Evolutionary conservation across 1,140 invertebrate genomes (phyloP).

Genomic region (Diorhabda elongata): DNA sequence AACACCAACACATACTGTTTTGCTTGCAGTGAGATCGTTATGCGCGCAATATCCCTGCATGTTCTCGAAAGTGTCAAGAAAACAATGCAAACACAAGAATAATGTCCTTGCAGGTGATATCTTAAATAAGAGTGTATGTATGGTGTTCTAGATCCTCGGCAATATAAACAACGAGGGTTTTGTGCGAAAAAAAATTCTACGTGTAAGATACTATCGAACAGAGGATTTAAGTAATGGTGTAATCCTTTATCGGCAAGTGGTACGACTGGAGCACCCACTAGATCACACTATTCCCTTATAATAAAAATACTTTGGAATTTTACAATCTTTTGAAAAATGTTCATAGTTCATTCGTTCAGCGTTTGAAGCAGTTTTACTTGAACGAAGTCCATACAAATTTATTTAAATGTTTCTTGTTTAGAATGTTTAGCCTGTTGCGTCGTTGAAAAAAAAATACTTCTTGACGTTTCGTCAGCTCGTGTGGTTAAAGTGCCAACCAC

Average conservation of each 20-base stretch:
- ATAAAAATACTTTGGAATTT: not conserved
- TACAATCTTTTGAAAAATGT: no score
- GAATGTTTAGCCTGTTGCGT: no score
- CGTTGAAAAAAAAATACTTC: no score
- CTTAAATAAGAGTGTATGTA: not conserved
- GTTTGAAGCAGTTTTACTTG: no score
- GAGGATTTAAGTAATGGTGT: not conserved
- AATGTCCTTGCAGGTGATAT: not conserved
- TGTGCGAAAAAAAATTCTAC: not conserved
- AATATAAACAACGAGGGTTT: not conserved
- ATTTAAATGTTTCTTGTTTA: no score
- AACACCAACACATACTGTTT: not conserved
- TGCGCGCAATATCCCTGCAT: not conserved
- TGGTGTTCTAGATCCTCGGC: not conserved
- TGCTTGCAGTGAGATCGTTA: not conserved
- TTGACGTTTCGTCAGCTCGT: no score
- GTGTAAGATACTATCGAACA: not conserved
- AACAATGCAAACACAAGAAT: not conserved
- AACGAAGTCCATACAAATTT: no score
- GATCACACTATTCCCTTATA: not conserved
- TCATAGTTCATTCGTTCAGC: no score
- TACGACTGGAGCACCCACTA: not conserved
- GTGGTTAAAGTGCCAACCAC: no score
- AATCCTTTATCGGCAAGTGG: not conserved
- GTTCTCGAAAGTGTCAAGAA: constrained; percentile 1